Evolutionary conservation across 2,888 invertebrate genomes (phyloP).

Genomic region (Belgica antarctica): DNA sequence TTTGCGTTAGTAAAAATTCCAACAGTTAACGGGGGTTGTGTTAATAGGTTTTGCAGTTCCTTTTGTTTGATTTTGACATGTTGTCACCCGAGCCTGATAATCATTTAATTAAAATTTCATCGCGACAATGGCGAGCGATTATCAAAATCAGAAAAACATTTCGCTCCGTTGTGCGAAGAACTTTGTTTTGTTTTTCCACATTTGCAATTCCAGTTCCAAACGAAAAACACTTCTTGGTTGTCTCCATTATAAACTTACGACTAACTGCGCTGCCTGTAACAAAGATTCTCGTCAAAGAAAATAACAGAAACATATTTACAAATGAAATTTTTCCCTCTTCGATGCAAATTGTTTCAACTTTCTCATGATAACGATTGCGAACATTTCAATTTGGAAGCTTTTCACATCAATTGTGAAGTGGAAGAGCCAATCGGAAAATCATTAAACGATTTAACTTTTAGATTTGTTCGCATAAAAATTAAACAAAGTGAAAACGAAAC

Average conservation of each 20-base stretch:
- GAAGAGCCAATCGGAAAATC: constrained; percentile 26
- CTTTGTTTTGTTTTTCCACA: too few species aligned
- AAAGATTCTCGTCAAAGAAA: neutral
- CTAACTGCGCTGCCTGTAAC: too few species aligned
- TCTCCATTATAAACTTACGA: too few species aligned
- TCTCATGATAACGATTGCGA: neutral
- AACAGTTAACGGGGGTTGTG: neutral
- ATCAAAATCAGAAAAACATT: neutral
- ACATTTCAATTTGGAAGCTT: neutral
- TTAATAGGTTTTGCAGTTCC: neutral
- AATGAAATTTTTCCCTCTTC: neutral
- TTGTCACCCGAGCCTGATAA: neutral
- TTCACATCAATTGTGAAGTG: neutral
- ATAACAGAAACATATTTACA: neutral
- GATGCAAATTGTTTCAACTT: neutral
- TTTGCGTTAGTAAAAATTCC: neutral
- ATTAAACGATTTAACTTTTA: neutral
- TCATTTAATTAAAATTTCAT: neutral
- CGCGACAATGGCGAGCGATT: neutral
- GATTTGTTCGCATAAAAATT: constrained; percentile 21
- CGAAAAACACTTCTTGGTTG: too few species aligned
- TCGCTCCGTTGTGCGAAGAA: neutral
- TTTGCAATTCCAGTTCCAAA: neutral
- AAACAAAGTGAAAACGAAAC: constrained; percentile 19
- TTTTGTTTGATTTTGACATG: neutral